phyloP scores from a whole-genome alignment of 1,140 invertebrate genomes.

The Adoxophyes honmai region DNA sequence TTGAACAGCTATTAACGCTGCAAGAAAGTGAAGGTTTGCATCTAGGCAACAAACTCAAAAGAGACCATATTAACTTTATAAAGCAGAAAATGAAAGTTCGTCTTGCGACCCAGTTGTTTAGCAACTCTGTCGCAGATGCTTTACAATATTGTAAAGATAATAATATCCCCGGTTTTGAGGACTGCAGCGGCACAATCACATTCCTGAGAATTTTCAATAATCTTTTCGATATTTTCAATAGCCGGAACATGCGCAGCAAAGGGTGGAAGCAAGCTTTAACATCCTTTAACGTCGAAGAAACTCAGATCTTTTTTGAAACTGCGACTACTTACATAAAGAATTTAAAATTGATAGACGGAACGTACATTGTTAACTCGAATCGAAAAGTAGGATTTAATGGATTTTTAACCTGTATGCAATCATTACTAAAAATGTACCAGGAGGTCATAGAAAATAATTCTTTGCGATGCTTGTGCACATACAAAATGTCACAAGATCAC shows the following conservation, averaged over 20 bases:
- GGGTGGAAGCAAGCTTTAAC: slow-evolving; percentile 17
- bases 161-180: slow-evolving; percentile 27
- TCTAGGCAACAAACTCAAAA: not conserved
- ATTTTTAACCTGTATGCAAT: slow-evolving; percentile 16
- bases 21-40: slow-evolving; percentile 3
- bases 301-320: slow-evolving; percentile 8
- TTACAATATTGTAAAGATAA: slow-evolving; percentile 30
- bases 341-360: slow-evolving; percentile 5
- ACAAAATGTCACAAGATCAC: slow-evolving; percentile 26
- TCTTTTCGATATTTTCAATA: slow-evolving; percentile 43
- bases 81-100: not conserved
- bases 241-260: slow-evolving; percentile 23
- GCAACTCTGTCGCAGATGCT: slow-evolving; percentile 24
- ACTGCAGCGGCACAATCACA: slow-evolving; percentile 25
- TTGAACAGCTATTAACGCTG: not conserved
- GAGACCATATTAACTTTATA: not conserved
- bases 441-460: not conserved
- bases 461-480: slow-evolving; percentile 16
- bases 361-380: slow-evolving; percentile 9
- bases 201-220: slow-evolving; percentile 38
- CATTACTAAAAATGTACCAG: slow-evolving; percentile 6
- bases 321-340: slow-evolving; percentile 2
- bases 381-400: slow-evolving; percentile 17
- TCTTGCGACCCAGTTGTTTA: not conserved
- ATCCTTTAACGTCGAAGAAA: not conserved